These are phyloP conservation scores for Seira sanloemensis DNA, from an alignment of 2,888 invertebrate species.

Conservation along the genomic window DNA sequence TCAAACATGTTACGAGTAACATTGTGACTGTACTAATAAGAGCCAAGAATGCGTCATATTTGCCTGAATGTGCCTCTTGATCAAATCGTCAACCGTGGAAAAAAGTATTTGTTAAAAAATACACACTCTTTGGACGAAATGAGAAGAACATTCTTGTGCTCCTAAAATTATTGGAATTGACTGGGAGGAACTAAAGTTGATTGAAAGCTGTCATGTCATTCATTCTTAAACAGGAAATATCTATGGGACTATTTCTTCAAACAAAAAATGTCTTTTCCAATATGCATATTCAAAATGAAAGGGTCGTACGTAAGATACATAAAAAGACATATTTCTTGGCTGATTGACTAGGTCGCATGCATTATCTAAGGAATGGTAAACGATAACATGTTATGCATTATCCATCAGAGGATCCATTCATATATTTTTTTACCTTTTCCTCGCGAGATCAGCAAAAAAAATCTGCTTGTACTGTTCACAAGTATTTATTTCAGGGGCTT, in stretches of 20 bases:
- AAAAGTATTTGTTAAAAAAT: too few species aligned
- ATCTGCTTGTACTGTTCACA: too few species aligned
- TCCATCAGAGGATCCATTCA: too few species aligned
- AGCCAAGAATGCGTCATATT: conserved; percentile 45
- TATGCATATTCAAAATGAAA: conserved; percentile 21
- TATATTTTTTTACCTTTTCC: too few species aligned
- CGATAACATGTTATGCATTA: conserved; percentile 41
- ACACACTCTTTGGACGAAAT: too few species aligned
- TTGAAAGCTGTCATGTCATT: conserved; percentile 64
- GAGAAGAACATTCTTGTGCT: conserved; percentile 21
- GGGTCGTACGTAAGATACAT: not conserved
- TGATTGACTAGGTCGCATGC: conserved; percentile 39
- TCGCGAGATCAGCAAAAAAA: too few species aligned
- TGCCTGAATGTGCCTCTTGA: not conserved
- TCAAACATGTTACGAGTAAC: conserved; percentile 56
- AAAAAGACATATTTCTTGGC: not conserved
- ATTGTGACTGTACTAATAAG: conserved; percentile 45
- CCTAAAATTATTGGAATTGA: conserved; percentile 48
- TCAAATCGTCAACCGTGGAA: not conserved
- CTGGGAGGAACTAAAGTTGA: conserved; percentile 62
- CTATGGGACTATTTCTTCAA: conserved; percentile 35
- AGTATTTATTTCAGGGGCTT: too few species aligned
- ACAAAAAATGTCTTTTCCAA: conserved; percentile 40
- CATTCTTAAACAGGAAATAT: conserved; percentile 58
- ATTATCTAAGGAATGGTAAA: conserved; percentile 36